Percentiles rank a stretch among this genome's conserved stretches.
Conservation (phyloP, 1,140 invertebrate species). For the Drosophila elegans region DNA sequence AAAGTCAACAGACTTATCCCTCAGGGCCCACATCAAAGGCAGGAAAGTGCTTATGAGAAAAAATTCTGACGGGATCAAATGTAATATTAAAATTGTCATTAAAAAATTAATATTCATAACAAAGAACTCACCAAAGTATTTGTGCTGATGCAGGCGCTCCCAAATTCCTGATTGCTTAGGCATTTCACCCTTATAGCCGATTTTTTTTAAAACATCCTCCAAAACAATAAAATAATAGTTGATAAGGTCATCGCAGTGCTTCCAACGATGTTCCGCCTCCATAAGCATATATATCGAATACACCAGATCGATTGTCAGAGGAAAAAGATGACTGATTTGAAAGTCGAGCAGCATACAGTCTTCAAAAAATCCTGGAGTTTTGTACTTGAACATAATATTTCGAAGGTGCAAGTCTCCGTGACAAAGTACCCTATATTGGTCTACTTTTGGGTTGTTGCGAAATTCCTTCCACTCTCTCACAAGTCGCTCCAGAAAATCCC, state of each 20-base stretch:
- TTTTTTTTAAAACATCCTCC: constrained; percentile 19
- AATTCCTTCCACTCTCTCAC: constrained; percentile 5
- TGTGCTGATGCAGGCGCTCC: constrained; percentile 21
- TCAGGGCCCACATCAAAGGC: constrained; percentile 26
- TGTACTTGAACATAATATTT: constrained; percentile 66
- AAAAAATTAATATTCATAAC: not conserved
- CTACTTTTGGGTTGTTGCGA: not conserved
- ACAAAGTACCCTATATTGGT: constrained; percentile 18
- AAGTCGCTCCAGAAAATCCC: constrained; percentile 3
- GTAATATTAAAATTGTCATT: not conserved
- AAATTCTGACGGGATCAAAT: constrained; percentile 3
- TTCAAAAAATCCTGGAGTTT: constrained; percentile 12
- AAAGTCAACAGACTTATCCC: constrained; percentile 8
- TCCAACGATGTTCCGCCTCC: constrained; percentile 20
- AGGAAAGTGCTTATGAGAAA: constrained; percentile 36
- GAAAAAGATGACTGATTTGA: constrained; percentile 53
- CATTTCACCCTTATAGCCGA: constrained; percentile 43
- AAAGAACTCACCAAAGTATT: constrained; percentile 26
- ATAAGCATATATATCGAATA: constrained; percentile 58
- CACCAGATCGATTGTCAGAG: constrained; percentile 41
- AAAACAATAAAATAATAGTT: constrained; percentile 45
- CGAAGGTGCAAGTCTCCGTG: constrained; percentile 57
- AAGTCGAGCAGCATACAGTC: constrained; percentile 62
- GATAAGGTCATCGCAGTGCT: constrained; percentile 26
- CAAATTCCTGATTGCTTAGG: constrained; percentile 27